These are phyloP conservation scores for Polypedilum vanderplanki DNA, from an alignment of 1,140 invertebrate genomes.

Conservation along the genomic window DNA sequence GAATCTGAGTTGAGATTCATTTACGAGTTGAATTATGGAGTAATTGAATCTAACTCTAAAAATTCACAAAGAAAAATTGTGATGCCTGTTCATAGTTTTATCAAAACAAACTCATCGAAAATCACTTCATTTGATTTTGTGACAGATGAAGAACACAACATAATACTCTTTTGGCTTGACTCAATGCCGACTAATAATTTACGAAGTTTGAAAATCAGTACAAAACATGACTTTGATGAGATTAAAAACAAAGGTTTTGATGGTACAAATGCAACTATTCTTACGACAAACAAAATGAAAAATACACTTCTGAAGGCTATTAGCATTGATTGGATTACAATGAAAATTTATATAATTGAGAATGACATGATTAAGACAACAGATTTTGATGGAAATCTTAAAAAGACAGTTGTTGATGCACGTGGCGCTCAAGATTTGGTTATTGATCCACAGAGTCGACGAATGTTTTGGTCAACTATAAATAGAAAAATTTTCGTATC, in stretches of 20 bases:
- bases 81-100: conserved; percentile 39
- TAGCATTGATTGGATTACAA: conserved; percentile 68
- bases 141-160: conserved; percentile 43
- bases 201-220: conserved; percentile 37
- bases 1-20: conserved; percentile 57
- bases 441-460: conserved; percentile 53
- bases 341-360: conserved; percentile 68
- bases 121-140: conserved; percentile 51
- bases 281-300: not conserved
- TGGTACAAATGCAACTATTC: not conserved
- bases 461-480: conserved; percentile 44
- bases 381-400: conserved; percentile 51
- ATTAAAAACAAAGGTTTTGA: conserved; percentile 30
- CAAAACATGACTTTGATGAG: conserved; percentile 35
- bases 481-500: conserved; percentile 55
- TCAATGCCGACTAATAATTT: conserved; percentile 45
- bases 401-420: conserved; percentile 51
- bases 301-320: conserved; percentile 49
- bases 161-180: conserved; percentile 50
- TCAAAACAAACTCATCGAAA: conserved; percentile 43
- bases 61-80: not conserved
- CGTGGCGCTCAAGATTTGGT: conserved; percentile 52
- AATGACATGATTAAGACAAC: conserved; percentile 51
- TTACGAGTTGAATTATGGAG: conserved; percentile 54
- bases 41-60: conserved; percentile 38